Percentiles rank a stretch among this genome's conserved stretches.
Evolutionary conservation across 2,888 invertebrate genomes (phyloP).

Genomic region (Callosobruchus maculatus): DNA sequence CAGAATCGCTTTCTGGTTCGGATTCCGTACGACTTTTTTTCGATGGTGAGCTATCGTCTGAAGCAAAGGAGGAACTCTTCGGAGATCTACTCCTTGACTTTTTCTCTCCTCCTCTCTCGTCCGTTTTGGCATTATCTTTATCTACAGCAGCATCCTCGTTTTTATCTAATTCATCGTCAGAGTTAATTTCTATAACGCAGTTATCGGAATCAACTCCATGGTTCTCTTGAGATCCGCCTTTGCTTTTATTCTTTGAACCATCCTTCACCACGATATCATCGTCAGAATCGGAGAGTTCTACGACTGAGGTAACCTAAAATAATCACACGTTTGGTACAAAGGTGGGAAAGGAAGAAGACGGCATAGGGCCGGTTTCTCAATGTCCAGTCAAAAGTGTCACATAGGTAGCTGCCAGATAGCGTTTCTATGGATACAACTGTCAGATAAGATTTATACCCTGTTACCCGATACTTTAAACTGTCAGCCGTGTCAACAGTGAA

Average conservation of each 20-base stretch:
- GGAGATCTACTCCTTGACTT: conserved; percentile 31
- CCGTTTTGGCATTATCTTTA: conserved; percentile 9
- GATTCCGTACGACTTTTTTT: conserved; percentile 26
- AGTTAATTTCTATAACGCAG: conserved; percentile 32
- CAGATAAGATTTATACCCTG: too few relatives aligned
- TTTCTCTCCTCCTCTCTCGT: conserved; percentile 14
- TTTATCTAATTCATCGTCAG: conserved; percentile 25
- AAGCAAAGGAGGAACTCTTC: conserved; percentile 13
- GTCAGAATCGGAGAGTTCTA: conserved; percentile 43
- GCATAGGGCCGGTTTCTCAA: too few relatives aligned
- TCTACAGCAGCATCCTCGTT: conserved; percentile 1
- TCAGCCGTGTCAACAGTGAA: too few relatives aligned
- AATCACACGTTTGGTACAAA: not conserved
- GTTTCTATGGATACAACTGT: too few relatives aligned
- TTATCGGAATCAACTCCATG: conserved; percentile 25
- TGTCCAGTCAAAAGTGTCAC: too few relatives aligned
- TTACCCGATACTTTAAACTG: too few relatives aligned
- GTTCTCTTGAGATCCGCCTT: conserved; percentile 19
- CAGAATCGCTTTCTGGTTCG: conserved; percentile 15
- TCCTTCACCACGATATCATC: conserved; percentile 31
- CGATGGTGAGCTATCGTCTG: conserved; percentile 20
- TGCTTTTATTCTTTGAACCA: conserved; percentile 15
- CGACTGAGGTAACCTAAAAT: conserved; percentile 34
- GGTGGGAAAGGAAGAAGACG: too few relatives aligned
- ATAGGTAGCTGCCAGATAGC: too few relatives aligned